These are phyloP conservation scores for Rhagonycha fulva DNA, from an alignment of 2,888 invertebrate species.

Conservation along the genomic window DNA sequence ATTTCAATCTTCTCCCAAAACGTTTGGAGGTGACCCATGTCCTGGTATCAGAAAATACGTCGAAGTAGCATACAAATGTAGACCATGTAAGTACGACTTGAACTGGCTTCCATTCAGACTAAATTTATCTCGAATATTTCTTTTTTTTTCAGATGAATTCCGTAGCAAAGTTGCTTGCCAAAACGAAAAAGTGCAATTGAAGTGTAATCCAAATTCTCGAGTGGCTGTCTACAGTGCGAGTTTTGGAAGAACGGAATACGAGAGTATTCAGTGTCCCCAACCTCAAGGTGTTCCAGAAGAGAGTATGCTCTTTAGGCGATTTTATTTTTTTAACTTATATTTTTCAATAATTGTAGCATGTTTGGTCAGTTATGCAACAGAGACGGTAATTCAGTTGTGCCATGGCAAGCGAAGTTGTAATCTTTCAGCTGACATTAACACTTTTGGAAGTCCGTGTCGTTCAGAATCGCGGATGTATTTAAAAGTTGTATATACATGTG, in stretches of 20 bases:
- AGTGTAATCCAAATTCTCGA: constrained; percentile 84
- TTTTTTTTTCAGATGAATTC: constrained; percentile 77
- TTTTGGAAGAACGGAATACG: constrained; percentile 87
- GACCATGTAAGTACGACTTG: constrained; percentile 81
- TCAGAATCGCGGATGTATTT: constrained; percentile 80
- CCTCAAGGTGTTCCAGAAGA: constrained; percentile 85
- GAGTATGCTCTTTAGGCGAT: constrained; percentile 66
- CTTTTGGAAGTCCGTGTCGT: constrained; percentile 82
- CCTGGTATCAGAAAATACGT: constrained; percentile 90
- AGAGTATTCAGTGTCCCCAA: constrained; percentile 85
- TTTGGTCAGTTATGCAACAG: constrained; percentile 86
- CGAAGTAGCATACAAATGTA: constrained; percentile 95
- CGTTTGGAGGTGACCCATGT: constrained; percentile 90
- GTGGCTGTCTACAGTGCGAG: constrained; percentile 92
- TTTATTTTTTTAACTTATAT: background rate
- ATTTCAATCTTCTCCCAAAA: constrained; percentile 86
- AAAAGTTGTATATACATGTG: constrained; percentile 86
- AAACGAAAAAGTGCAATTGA: constrained; percentile 84
- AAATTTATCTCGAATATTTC: background rate
- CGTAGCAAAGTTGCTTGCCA: constrained; percentile 92
- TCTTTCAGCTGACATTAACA: constrained; percentile 77
- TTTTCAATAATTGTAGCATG: constrained; percentile 67
- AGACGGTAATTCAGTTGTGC: constrained; percentile 85
- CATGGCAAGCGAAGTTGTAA: constrained; percentile 83
- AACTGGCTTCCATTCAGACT: background rate